These are phyloP conservation scores for Coendou prehensilis DNA, from an alignment of 2,797 vertebrate species.

Conservation along the genomic window DNA sequence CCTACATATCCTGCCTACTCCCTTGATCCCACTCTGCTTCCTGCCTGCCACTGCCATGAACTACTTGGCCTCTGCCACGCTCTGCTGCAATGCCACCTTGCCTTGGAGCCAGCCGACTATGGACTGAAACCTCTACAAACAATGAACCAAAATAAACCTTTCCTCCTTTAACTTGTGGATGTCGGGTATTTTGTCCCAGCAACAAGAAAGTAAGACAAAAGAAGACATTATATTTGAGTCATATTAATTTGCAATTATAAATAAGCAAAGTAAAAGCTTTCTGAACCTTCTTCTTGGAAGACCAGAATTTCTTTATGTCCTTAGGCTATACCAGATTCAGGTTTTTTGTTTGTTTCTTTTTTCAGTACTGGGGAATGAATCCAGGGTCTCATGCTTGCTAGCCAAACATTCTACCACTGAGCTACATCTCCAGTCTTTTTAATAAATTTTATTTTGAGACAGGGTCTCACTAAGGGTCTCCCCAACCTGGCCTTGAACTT, in stretches of 20 bases:
- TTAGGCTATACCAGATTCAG: not conserved
- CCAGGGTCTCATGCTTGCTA: not conserved
- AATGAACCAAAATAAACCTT: not conserved
- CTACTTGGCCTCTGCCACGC: not conserved
- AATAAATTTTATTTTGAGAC: not conserved
- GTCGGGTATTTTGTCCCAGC: not conserved
- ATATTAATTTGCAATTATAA: not conserved
- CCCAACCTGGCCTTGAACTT: not conserved
- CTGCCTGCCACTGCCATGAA: not conserved
- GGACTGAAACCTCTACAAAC: not conserved
- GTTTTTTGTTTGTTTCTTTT: not conserved
- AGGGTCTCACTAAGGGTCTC: not conserved
- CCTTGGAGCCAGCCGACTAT: not conserved
- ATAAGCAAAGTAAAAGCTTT: not conserved
- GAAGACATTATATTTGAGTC: not conserved
- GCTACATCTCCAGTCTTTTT: not conserved
- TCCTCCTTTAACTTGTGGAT: not conserved
- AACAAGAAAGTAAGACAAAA: not conserved
- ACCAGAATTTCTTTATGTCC: conserved; percentile 14
- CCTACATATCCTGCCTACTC: not conserved
- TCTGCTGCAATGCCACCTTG: not conserved
- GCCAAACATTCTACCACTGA: not conserved
- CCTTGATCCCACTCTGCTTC: not conserved
- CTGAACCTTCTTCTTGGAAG: not conserved
- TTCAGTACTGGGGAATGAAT: not conserved